These are phyloP conservation scores for Coregonus clupeaformis DNA, from an alignment of 2,113 vertebrate species.

Conservation along the genomic window DNA sequence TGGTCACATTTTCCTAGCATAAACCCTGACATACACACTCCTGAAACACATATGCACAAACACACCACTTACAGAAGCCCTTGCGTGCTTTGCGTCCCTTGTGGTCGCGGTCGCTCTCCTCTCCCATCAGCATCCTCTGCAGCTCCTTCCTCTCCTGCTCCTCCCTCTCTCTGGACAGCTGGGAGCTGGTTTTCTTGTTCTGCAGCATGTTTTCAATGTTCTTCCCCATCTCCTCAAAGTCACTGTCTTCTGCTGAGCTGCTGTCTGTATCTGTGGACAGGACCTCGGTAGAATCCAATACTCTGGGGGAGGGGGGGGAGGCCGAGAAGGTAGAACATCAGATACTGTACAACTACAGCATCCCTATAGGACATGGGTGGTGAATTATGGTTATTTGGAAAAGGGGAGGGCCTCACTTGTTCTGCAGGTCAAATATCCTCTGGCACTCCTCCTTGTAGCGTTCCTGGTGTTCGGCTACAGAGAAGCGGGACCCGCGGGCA, in stretches of 20 bases:
- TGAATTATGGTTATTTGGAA: neutral
- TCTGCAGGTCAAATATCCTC: conserved; percentile 97
- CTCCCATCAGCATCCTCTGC: conserved; percentile 95
- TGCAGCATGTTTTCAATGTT: conserved; percentile 99
- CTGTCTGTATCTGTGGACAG: conserved; percentile 98
- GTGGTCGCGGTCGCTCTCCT: conserved; percentile 82
- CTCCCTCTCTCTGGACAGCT: conserved; percentile 93
- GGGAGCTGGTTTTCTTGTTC: conserved; percentile 98
- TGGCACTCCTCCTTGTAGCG: conserved; percentile 98
- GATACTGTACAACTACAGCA: neutral
- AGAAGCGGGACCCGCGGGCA: conserved; percentile 95
- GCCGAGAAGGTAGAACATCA: neutral
- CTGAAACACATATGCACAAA: conserved; percentile 6
- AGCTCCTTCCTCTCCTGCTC: conserved; percentile 97
- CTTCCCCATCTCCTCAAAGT: conserved; percentile 99
- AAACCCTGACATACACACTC: neutral
- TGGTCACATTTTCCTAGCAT: too few relatives aligned
- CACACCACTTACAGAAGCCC: conserved; percentile 76
- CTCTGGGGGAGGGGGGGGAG: conserved; percentile 69
- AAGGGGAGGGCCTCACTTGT: conserved; percentile 80
- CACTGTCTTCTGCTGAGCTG: conserved; percentile 97
- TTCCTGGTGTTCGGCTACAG: conserved; percentile 96
- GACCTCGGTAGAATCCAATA: conserved; percentile 95
- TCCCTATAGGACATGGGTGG: neutral
- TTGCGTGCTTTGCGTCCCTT: conserved; percentile 84